Percentiles rank a stretch among this genome's conserved stretches.
Evolutionary conservation across 2,888 invertebrate genomes (phyloP).

Genomic region (Mermis nigrescens): DNA sequence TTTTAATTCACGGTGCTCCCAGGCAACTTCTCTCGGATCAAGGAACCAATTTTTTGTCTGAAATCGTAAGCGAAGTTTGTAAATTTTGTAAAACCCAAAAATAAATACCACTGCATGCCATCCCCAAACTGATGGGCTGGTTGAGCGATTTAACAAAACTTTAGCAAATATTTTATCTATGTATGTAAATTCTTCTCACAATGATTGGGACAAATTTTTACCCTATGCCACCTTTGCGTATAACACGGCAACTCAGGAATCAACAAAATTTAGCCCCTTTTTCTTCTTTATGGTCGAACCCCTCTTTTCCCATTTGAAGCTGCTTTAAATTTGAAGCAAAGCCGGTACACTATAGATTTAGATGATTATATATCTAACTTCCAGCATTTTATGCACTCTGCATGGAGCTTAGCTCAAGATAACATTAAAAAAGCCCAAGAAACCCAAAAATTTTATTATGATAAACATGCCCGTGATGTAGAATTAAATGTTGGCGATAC

Average conservation of each 20-base stretch:
- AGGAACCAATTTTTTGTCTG: too few relatives aligned
- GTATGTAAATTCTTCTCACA: background rate
- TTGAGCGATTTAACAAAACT: too few relatives aligned
- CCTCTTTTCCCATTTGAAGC: background rate
- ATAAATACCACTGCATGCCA: too few relatives aligned
- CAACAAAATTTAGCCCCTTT: background rate
- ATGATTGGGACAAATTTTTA: background rate
- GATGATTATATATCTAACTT: background rate
- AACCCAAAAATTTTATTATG: background rate
- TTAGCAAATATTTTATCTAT: background rate
- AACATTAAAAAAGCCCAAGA: background rate
- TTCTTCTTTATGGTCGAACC: background rate
- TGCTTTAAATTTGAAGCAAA: background rate
- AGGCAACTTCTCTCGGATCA: too few relatives aligned
- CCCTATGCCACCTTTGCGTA: background rate
- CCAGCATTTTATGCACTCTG: background rate
- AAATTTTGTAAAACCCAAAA: too few relatives aligned
- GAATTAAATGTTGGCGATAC: background rate
- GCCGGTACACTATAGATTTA: background rate
- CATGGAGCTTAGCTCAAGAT: background rate
- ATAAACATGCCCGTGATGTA: background rate
- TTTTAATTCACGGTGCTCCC: too few relatives aligned
- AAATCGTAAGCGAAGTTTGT: too few relatives aligned
- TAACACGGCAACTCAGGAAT: background rate
- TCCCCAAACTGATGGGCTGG: too few relatives aligned